These are phyloP conservation scores for Epistrophe grossulariae DNA, from an alignment of 2,888 invertebrate species.

Conservation along the genomic window DNA sequence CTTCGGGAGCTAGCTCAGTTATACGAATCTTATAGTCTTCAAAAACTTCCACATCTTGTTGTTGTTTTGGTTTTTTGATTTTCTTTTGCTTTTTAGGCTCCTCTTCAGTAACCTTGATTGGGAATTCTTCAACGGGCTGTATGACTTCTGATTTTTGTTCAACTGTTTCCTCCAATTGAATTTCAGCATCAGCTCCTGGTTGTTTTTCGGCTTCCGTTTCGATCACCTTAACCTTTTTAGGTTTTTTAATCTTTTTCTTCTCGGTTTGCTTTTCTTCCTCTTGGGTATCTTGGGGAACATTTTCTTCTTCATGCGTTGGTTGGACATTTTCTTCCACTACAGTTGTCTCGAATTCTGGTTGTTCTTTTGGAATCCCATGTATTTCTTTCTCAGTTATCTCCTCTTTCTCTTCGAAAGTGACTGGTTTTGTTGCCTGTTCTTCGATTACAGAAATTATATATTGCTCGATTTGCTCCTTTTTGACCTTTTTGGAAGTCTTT, in stretches of 20 bases:
- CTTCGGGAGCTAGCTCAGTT: conserved; percentile 82
- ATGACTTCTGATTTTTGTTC: conserved; percentile 51
- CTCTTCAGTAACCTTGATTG: conserved; percentile 50
- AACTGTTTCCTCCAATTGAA: conserved; percentile 52
- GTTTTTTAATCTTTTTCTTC: conserved; percentile 72
- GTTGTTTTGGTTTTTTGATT: conserved; percentile 75
- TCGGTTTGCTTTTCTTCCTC: conserved; percentile 55
- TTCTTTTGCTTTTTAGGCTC: conserved; percentile 77
- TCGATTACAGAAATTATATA: conserved; percentile 80
- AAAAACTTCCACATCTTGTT: conserved; percentile 47
- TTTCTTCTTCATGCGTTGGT: conserved; percentile 82
- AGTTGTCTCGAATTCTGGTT: conserved; percentile 77
- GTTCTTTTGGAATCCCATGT: conserved; percentile 64
- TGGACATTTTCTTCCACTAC: conserved; percentile 81
- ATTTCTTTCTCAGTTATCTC: conserved; percentile 63
- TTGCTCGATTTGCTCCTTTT: conserved; percentile 79
- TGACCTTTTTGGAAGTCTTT: conserved; percentile 78
- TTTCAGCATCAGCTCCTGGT: conserved; percentile 84
- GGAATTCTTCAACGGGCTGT: conserved; percentile 46
- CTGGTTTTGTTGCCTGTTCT: conserved; percentile 78
- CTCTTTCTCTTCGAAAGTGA: conserved; percentile 76
- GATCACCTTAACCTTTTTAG: conserved; percentile 83
- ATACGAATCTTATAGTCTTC: conserved; percentile 79
- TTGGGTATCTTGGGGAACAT: conserved; percentile 71
- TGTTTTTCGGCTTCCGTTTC: conserved; percentile 83